Evolutionary conservation across 2,888 invertebrate genomes (phyloP), one percentile per base, ranked within the genome.

Genomic region (Xestobium rufovillosum): DNA sequence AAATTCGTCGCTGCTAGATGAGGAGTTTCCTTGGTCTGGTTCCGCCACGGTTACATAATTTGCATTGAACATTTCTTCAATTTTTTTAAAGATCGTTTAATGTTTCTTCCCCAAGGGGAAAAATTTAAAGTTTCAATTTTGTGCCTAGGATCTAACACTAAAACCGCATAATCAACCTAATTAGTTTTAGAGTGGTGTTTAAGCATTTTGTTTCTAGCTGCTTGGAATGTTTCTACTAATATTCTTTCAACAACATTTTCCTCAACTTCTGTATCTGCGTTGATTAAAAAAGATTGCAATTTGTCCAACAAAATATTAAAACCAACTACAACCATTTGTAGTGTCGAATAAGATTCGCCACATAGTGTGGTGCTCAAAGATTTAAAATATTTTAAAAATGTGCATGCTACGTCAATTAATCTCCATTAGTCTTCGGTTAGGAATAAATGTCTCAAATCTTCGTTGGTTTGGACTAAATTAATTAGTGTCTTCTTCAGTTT

Each of bases 101-200:
- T 14, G 13, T 43, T 36, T 15, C n/a, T 19, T 26, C 43, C 47
- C 48, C 49, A 47, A 4, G 11, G 14, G 19, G 49, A 47, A 14
- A 44, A 19, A n/a, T 45, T 29, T 34, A 53, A 53, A n/a, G 45
- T 47, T 29, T 51, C 39, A 10, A 31, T 25, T 34, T 53, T 53
- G 32, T 50, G 51, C 16, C 45, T 38, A 17, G 49, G 47, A 33
- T 54, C 50, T 30, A 51, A 37, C 26, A 52, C 45, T 26, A 52
- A 37, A 19, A 39, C 14, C 4, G 44, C 34, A 34, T 48, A 51
- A 29, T 52, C 52, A 28, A 49, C 41, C 51, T 50, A 53, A 31
- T 53, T 53, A 4, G 34, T 45, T 33, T 45, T 45, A n/a, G 26
- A 19, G 31, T 50, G 51, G 38, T 53, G 53, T 32, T 51, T 46